phyloP scores from a whole-genome alignment of 2,888 invertebrate genomes.

The Clistopyga incitator region DNA sequence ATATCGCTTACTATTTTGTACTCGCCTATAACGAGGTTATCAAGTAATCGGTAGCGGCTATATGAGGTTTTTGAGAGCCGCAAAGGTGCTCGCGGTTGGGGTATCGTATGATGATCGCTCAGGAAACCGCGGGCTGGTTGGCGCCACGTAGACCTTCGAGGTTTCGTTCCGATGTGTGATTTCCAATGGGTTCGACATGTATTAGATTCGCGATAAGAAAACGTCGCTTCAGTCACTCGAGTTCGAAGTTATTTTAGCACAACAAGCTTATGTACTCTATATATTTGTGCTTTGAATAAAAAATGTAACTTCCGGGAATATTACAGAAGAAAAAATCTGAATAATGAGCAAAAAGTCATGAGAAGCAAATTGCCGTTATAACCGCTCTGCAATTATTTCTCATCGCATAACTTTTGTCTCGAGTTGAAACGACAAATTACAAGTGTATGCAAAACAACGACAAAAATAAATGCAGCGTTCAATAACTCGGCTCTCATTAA shows the following conservation, averaged over 20 bases:
- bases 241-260: background rate
- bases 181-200: background rate
- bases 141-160: conserved; percentile 61
- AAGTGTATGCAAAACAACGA: background rate
- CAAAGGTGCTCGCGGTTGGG: conserved; percentile 56
- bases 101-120: conserved; percentile 65
- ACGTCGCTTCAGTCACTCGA: conserved; percentile 2
- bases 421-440: background rate
- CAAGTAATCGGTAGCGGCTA: conserved; percentile 27
- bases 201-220: conserved; percentile 28
- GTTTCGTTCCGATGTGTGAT: conserved; percentile 13
- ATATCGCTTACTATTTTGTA: background rate
- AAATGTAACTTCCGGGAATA: background rate
- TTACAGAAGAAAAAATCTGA: background rate
- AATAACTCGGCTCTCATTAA: conserved; percentile 1
- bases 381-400: background rate
- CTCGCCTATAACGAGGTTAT: conserved; percentile 48
- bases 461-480: conserved; percentile 1
- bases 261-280: no score
- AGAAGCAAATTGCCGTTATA: background rate
- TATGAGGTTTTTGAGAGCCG: conserved; percentile 45
- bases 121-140: conserved; percentile 66
- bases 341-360: background rate
- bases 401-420: background rate
- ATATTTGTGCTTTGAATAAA: no score